These are phyloP conservation scores for Agrochola litura DNA, from an alignment of 2,888 invertebrate genomes.

Conservation along the genomic window DNA sequence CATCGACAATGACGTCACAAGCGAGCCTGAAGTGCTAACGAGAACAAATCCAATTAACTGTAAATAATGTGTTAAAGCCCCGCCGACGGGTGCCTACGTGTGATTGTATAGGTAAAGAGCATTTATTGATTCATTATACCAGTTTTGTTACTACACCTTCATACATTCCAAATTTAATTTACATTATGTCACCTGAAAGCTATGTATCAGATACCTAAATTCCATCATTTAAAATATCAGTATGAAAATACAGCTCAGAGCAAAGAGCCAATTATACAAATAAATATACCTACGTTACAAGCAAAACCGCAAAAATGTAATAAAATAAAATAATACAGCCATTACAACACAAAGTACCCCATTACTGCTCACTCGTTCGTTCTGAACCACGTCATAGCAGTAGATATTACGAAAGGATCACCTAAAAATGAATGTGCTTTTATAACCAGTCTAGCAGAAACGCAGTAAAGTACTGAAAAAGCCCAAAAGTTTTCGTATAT, in stretches of 20 bases:
- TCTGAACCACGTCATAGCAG: constrained; percentile 12
- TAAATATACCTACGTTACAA: neutral
- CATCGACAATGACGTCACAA: too few species aligned
- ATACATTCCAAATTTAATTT: neutral
- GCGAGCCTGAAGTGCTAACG: neutral
- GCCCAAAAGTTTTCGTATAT: constrained; percentile 25
- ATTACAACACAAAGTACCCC: constrained; percentile 21
- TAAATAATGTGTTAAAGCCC: constrained; percentile 5
- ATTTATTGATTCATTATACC: neutral
- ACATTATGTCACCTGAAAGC: neutral
- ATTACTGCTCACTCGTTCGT: constrained; percentile 16
- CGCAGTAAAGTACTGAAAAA: constrained; percentile 22
- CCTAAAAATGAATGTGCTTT: constrained; percentile 26
- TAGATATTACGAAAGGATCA: neutral
- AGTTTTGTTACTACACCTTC: neutral
- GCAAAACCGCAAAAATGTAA: neutral
- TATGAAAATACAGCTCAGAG: neutral
- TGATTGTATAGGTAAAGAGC: neutral
- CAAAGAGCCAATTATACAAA: neutral
- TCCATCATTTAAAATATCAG: neutral
- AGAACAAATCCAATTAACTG: constrained; percentile 12
- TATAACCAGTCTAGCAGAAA: constrained; percentile 33
- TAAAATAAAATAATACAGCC: constrained; percentile 11
- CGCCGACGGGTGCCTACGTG: neutral
- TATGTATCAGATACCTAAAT: neutral